A percentile compares a stretch with the other conserved stretches of the same genome.
Evolutionary conservation across 2,113 vertebrate species (phyloP).

Genomic region (Passer domesticus): DNA sequence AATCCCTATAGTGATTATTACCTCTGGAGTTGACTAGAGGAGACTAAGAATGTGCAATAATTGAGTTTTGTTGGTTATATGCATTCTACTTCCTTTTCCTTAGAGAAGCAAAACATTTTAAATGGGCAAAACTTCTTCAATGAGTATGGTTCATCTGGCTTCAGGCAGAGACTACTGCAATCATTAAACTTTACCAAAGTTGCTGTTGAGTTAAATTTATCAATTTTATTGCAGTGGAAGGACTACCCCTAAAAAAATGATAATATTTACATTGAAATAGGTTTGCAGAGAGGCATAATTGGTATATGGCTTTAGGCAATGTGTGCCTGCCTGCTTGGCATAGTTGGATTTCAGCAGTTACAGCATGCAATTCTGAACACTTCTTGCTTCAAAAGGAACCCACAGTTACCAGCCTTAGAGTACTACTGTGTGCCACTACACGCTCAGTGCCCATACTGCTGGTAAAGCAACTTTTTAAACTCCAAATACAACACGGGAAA

Average conservation of each 20-base stretch:
- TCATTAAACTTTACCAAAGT: background rate
- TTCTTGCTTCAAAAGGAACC: background rate
- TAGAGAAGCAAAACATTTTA: conserved; percentile 27
- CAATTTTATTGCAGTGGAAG: background rate
- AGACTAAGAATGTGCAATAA: conserved; percentile 65
- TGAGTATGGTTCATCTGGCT: conserved; percentile 35
- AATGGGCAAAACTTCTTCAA: conserved; percentile 45
- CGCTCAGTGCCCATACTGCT: rapidly evolving
- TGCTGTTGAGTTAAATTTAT: background rate
- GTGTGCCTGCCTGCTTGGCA: background rate
- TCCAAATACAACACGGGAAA: background rate
- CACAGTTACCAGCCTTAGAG: background rate
- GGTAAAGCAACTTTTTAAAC: background rate
- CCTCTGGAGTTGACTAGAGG: conserved; percentile 62
- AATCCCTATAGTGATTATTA: conserved; percentile 75
- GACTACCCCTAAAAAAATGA: background rate
- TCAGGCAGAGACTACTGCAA: background rate
- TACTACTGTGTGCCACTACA: rapidly evolving
- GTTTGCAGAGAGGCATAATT: background rate
- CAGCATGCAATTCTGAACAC: background rate
- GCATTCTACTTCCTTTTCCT: conserved; percentile 56
- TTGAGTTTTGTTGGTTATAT: conserved; percentile 66
- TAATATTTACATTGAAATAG: background rate
- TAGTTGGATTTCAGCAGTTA: background rate
- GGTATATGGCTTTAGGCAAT: background rate